Evolutionary conservation across 1,140 invertebrate genomes (phyloP).

Genomic region (Eupristina koningsbergeri): DNA sequence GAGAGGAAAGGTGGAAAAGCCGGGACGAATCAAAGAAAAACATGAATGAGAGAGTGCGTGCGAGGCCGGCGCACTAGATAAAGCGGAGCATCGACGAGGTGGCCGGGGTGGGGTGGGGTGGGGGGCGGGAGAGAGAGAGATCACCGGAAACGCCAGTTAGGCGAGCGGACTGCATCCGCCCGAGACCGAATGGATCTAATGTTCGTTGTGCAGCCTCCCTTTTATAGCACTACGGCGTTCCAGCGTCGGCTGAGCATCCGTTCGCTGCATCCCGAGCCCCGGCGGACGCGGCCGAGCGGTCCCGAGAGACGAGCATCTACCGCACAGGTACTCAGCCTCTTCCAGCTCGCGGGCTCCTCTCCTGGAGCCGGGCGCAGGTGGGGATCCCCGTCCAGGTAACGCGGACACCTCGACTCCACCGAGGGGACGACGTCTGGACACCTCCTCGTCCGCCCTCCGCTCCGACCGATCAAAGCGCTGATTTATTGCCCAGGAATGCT

Average conservation of each 20-base stretch:
- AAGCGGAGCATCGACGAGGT: conserved; percentile 53
- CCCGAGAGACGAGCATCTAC: neutral
- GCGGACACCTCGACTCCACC: no score
- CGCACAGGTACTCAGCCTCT: neutral
- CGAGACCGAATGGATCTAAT: conserved; percentile 55
- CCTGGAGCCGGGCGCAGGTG: no score
- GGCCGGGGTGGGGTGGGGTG: conserved; percentile 51
- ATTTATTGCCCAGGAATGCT: neutral
- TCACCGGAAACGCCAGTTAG: conserved; percentile 64
- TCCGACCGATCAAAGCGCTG: neutral
- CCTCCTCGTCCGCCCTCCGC: no score
- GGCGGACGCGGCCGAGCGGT: neutral
- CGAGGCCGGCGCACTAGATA: conserved; percentile 43
- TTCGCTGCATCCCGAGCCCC: neutral
- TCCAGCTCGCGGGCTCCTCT: neutral
- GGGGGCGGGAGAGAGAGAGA: conserved; percentile 44
- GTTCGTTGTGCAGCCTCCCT: conserved; percentile 50
- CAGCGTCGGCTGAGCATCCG: neutral
- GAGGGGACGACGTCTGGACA: no score
- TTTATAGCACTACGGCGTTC: conserved; percentile 38
- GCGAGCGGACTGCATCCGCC: conserved; percentile 54
- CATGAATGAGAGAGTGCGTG: conserved; percentile 26
- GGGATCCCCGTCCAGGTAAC: neutral
- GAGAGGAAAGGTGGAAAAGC: conserved; percentile 4
- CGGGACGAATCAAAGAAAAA: conserved; percentile 22